A percentile compares a stretch with the other conserved stretches of the same genome.
phyloP scores from a whole-genome alignment of 2,888 invertebrate species.

The Diaprepes abbreviatus region DNA sequence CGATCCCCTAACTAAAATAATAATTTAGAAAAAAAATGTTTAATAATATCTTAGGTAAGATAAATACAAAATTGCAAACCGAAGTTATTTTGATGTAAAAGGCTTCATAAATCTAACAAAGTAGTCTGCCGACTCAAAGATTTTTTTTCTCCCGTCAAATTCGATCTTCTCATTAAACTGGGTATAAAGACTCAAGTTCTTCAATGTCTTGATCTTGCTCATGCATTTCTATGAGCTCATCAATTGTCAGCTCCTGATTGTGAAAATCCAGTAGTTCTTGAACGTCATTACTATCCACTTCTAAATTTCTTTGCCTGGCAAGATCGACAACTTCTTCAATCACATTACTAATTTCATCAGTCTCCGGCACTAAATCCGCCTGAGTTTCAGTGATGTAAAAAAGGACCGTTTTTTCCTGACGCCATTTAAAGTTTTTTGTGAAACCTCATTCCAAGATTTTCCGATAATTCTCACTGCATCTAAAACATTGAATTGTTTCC shows the following conservation, averaged over 20 bases:
- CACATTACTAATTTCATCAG: background rate
- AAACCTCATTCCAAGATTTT: background rate
- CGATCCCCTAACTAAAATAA: too few species aligned
- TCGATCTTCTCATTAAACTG: background rate
- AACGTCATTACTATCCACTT: background rate
- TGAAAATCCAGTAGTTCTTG: background rate
- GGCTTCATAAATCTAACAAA: background rate
- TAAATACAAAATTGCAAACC: too few species aligned
- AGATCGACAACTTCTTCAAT: background rate
- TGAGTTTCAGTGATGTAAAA: background rate
- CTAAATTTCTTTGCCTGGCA: background rate
- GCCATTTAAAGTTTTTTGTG: background rate
- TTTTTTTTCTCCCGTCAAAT: background rate
- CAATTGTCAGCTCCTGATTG: background rate
- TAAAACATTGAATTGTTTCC: constrained; percentile 34
- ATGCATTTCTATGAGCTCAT: background rate
- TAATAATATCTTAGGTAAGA: too few species aligned
- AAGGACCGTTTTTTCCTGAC: background rate
- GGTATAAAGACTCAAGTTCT: background rate
- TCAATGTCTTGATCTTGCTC: background rate
- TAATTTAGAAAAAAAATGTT: too few species aligned
- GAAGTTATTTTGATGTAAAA: background rate
- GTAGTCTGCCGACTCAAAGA: background rate
- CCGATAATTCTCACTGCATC: constrained; percentile 5
- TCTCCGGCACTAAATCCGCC: background rate